These are phyloP conservation scores for Dermochelys coriacea DNA, from an alignment of 2,797 vertebrate genomes.

Conservation along the genomic window DNA sequence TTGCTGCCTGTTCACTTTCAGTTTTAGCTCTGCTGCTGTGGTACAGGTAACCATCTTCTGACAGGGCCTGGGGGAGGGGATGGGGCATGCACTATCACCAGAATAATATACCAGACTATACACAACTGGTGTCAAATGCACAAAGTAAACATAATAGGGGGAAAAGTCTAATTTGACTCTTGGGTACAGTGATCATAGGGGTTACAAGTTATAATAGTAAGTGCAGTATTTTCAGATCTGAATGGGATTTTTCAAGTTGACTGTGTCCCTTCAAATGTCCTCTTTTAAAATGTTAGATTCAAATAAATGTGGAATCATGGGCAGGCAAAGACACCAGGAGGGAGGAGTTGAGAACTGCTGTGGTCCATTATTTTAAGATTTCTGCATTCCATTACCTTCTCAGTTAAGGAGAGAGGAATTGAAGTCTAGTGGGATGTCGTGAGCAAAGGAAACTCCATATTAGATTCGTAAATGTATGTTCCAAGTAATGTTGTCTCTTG, in stretches of 20 bases:
- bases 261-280: background rate
- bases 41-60: background rate
- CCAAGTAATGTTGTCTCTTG: background rate
- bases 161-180: background rate
- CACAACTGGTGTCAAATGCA: background rate
- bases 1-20: background rate
- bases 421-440: background rate
- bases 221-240: background rate
- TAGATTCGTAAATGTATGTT: too few species aligned
- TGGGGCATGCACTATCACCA: background rate
- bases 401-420: too few species aligned
- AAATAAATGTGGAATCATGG: background rate
- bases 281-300: background rate
- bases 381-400: too few species aligned
- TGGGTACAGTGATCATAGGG: background rate
- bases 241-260: background rate
- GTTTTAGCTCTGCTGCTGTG: background rate
- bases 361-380: background rate
- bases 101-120: background rate
- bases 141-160: background rate
- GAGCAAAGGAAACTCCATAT: background rate
- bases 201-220: background rate
- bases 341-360: background rate
- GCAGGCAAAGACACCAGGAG: background rate
- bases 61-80: background rate